phyloP scores from a whole-genome alignment of 2,888 invertebrate genomes.

The Archaeoteleia sp. region DNA sequence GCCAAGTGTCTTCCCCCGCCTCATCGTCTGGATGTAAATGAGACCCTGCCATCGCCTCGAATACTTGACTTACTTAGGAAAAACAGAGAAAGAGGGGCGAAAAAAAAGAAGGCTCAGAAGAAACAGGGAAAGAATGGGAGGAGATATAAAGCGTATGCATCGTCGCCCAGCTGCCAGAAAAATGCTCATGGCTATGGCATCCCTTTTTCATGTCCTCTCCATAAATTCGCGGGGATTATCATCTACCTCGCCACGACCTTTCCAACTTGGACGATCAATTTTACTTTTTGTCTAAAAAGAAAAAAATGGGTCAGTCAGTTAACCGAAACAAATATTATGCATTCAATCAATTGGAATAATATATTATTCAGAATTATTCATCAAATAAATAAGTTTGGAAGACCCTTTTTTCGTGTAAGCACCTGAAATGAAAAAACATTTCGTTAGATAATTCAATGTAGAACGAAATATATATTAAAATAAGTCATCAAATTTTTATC shows the following conservation, averaged over 20 bases:
- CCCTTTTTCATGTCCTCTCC: conserved; percentile 26
- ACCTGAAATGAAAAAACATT: too few species aligned
- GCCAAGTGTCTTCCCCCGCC: conserved; percentile 63
- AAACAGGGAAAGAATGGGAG: conserved; percentile 40
- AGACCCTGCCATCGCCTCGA: conserved; percentile 59
- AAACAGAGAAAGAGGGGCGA: conserved; percentile 21
- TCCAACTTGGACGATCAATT: conserved; percentile 15
- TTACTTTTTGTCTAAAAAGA: background rate
- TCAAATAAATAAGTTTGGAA: too few species aligned
- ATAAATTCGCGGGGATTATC: conserved; percentile 37
- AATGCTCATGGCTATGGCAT: conserved; percentile 15
- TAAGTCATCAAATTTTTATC: too few species aligned
- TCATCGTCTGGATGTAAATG: conserved; percentile 65
- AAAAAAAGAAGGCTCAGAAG: conserved; percentile 46
- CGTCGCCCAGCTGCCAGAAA: conserved; percentile 20
- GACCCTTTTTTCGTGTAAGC: too few species aligned
- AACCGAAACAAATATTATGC: conserved; percentile 20
- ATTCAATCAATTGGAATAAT: too few species aligned
- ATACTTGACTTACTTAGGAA: conserved; percentile 63
- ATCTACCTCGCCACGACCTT: conserved; percentile 16
- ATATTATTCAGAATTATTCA: too few species aligned
- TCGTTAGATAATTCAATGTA: too few species aligned
- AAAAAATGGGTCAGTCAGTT: conserved; percentile 37
- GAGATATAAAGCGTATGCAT: conserved; percentile 40
- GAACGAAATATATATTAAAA: too few species aligned